Evolutionary conservation across 64 coral and sea anemone genomes (phyloP).

Genomic region (Montipora sp.): DNA sequence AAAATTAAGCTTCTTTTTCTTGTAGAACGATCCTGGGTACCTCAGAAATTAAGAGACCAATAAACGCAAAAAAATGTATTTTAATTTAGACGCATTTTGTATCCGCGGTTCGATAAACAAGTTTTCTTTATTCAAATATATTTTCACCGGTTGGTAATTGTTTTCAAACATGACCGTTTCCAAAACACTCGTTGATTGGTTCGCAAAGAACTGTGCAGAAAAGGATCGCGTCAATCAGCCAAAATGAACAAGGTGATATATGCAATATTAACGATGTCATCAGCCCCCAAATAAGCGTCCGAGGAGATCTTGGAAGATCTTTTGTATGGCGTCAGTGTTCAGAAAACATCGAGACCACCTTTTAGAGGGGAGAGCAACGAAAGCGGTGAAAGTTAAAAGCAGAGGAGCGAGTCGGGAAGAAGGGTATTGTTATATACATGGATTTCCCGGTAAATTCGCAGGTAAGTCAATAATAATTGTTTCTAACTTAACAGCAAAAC

Average conservation of each 20-base stretch:
- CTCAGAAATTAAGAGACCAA: too few relatives aligned
- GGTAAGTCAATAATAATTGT: not conserved
- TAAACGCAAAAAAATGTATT: too few relatives aligned
- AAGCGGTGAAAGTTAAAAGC: not conserved
- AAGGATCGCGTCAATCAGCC: conserved; percentile 51
- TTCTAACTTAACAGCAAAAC: not conserved
- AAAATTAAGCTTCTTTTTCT: too few relatives aligned
- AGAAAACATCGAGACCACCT: not conserved
- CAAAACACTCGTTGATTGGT: not conserved
- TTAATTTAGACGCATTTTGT: too few relatives aligned
- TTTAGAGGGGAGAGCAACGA: not conserved
- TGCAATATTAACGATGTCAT: conserved; percentile 57
- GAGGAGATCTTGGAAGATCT: conserved; percentile 1
- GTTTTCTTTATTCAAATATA: not conserved
- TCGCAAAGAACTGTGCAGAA: conserved; percentile 8
- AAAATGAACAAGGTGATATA: conserved; percentile 62
- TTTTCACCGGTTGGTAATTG: not conserved
- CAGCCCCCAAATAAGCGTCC: conserved; percentile 37
- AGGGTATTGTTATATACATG: not conserved
- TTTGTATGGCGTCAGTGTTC: conserved; percentile 3
- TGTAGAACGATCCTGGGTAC: too few relatives aligned
- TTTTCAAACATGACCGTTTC: not conserved
- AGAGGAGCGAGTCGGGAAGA: not conserved
- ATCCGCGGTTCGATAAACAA: too few relatives aligned
- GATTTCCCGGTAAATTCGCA: conserved; percentile 27